These are phyloP conservation scores for Volucella inanis DNA, from an alignment of 2,888 invertebrate genomes.

Conservation along the genomic window DNA sequence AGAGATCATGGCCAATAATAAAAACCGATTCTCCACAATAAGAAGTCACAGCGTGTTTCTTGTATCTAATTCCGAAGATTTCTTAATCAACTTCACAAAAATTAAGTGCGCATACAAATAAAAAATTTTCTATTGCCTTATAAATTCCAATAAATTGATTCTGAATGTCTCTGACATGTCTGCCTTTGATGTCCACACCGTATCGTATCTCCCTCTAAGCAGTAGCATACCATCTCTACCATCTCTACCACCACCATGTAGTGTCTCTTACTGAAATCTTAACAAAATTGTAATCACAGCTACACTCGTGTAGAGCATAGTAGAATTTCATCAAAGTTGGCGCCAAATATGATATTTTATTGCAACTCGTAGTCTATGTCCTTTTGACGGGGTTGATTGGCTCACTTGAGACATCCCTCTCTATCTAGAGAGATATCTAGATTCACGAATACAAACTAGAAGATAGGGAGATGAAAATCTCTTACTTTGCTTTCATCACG, in stretches of 20 bases:
- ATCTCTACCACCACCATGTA: neutral
- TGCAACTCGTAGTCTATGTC: constrained; percentile 73
- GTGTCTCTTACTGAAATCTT: constrained; percentile 59
- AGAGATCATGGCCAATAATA: constrained; percentile 40
- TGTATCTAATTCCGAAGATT: constrained; percentile 52
- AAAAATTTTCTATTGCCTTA: constrained; percentile 68
- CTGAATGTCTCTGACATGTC: constrained; percentile 67
- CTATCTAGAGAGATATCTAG: neutral
- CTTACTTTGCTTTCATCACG: constrained; percentile 32
- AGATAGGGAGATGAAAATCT: constrained; percentile 21
- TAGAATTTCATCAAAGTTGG: constrained; percentile 78
- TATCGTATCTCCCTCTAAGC: neutral
- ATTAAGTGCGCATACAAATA: constrained; percentile 72
- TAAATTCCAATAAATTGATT: constrained; percentile 75
- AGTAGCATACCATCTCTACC: constrained; percentile 2
- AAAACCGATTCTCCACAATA: constrained; percentile 39
- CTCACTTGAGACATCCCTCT: constrained; percentile 38
- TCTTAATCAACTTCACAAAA: constrained; percentile 71
- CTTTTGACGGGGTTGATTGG: constrained; percentile 62
- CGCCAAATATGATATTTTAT: constrained; percentile 81
- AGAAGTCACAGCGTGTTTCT: constrained; percentile 1
- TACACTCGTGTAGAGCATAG: constrained; percentile 49
- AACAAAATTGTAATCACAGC: constrained; percentile 71
- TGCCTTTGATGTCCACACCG: neutral
- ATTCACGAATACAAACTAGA: neutral